Base-by-base conservation (phyloP, 2,888 invertebrate species). In the Caenorhabditis zanzibari region DNA sequence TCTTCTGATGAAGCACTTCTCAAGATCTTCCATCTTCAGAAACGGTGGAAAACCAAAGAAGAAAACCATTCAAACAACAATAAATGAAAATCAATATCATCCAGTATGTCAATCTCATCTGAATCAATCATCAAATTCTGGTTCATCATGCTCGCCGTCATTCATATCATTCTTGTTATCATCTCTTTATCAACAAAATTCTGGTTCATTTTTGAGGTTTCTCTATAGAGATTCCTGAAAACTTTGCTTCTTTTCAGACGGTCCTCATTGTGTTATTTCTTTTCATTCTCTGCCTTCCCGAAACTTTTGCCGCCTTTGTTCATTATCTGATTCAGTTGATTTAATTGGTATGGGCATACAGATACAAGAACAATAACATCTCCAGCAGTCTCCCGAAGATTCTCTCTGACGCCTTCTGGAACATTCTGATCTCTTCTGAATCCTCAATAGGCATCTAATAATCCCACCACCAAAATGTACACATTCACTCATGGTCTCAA, bases 331-430 rank as follows among this genome's bases (percentile, higher is more conserved):
- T 75, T 5, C 75, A 75, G 16, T 32, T 58, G 16, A 26, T 75
- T 44, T 47, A 66, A 14, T 75, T 64, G 75, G 58, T 75, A 26
- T n/a, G n/a, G n/a, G n/a, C n/a, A n/a, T n/a, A n/a, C n/a, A n/a
- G n/a, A n/a, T n/a, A n/a, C n/a, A n/a, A n/a, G n/a, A n/a, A n/a
- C n/a, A n/a, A 38, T 2, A 12, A 2, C 38, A 2, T 12, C 38
- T 10, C 10, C 38, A 6, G 38, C 10, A n/a, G 5, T 12, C 22
- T 49, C n/a, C 49, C 10, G 49, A 19, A n/a, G 49, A 22, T 49
- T 19, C 22, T 49, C 49, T 19, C 2, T n/a, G 19, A 22, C 49
- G n/a, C 22, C 49, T 5, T 14, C 38, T 38, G 38, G 12, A 38
- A 12, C 7, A 10, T 38, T 38, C 38, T 38, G 10, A 38, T 19